phyloP scores from a whole-genome alignment of 35 echinoderm and acorn worm species.

The Lytechinus variegatus region DNA sequence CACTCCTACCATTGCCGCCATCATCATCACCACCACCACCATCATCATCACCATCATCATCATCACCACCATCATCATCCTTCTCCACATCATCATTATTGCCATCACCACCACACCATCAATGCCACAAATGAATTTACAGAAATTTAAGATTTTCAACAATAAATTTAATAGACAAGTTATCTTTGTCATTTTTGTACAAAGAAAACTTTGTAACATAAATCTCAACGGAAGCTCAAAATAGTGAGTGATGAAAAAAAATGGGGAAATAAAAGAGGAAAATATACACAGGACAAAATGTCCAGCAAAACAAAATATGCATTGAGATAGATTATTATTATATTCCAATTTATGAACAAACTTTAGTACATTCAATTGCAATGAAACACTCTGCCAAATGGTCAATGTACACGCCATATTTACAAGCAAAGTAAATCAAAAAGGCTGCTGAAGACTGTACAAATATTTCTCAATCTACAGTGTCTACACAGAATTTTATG shows the following conservation, averaged over 20 bases:
- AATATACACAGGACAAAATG: neutral
- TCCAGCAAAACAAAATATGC: neutral
- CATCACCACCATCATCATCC: neutral
- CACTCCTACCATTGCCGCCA: neutral
- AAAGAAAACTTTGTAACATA: constrained; percentile 15
- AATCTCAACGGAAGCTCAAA: constrained; percentile 11
- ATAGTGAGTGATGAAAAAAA: neutral
- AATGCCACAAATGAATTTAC: neutral
- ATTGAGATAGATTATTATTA: constrained; percentile 6
- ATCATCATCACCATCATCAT: neutral
- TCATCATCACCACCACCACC: neutral
- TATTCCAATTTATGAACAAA: constrained; percentile 8
- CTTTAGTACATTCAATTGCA: constrained; percentile 2
- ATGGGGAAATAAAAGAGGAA: neutral
- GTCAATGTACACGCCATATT: constrained; percentile 35
- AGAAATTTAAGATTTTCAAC: neutral
- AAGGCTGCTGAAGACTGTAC: neutral
- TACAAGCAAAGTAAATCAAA: constrained; percentile 23
- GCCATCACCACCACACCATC: neutral
- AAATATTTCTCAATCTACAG: neutral
- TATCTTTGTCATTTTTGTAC: neutral
- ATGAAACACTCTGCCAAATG: neutral
- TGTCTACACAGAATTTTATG: neutral
- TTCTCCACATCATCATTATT: neutral
- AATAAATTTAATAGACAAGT: constrained; percentile 14